Percentiles rank a stretch among this genome's conserved stretches.
Conservation (phyloP, 2,113 vertebrate genomes). For the Mormyrus iriodes region DNA sequence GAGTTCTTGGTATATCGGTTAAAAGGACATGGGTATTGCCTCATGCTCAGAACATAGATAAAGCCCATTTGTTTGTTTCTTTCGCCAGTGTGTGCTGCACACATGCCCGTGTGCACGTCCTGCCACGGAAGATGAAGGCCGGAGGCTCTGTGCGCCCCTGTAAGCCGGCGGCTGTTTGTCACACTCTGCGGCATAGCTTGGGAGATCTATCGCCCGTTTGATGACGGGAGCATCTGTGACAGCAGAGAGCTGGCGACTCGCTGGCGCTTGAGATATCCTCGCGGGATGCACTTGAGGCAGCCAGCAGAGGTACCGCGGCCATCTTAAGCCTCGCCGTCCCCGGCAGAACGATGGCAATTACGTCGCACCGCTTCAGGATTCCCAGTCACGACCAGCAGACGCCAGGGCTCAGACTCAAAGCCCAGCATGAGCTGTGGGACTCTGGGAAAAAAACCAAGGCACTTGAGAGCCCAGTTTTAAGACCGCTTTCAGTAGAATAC, state of each 20-base stretch:
- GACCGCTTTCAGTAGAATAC: neutral
- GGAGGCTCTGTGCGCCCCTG: neutral
- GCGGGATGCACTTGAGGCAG: neutral
- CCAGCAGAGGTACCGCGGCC: slow-evolving; percentile 2
- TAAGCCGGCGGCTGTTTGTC: neutral
- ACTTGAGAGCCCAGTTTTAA: neutral
- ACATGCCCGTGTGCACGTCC: no score
- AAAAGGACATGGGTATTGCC: neutral
- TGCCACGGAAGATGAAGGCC: neutral
- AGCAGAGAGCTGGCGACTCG: neutral
- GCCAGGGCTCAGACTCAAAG: slow-evolving; percentile 8
- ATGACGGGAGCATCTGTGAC: neutral
- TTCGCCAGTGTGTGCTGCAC: neutral
- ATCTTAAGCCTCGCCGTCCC: neutral
- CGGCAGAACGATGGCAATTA: neutral
- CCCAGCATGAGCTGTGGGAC: neutral
- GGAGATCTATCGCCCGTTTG: neutral
- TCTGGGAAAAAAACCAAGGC: slow-evolving; percentile 5
- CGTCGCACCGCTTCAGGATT: neutral
- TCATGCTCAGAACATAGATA: neutral
- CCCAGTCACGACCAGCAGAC: slow-evolving; percentile 6
- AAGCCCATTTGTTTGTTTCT: slow-evolving; percentile 6
- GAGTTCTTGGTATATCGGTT: neutral
- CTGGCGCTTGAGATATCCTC: neutral
- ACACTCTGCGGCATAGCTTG: neutral